phyloP scores from a whole-genome alignment of 37 sponge, comb jelly and placozoan species.

The Cladorhizidae sp. region DNA sequence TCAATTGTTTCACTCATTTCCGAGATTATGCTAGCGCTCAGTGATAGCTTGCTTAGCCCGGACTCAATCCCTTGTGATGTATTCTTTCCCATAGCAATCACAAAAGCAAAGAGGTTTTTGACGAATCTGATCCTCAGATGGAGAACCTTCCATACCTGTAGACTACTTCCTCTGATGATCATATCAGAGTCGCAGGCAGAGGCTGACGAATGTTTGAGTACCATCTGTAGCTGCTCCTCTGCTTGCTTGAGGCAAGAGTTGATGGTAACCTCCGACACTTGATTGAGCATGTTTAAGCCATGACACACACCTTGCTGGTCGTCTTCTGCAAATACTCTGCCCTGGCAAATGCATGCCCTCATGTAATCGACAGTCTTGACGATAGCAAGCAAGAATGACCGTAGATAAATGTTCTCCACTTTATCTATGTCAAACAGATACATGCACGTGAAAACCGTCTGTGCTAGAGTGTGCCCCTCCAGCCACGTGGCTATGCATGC shows the following conservation, averaged over 20 bases:
- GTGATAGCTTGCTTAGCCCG: conserved; percentile 24
- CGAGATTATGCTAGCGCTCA: conserved; percentile 30
- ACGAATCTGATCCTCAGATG: conserved; percentile 43
- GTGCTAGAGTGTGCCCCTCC: conserved; percentile 91
- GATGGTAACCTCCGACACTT: conserved; percentile 23
- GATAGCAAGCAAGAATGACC: conserved; percentile 39
- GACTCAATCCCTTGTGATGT: conserved; percentile 28
- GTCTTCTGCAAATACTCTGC: conserved; percentile 77
- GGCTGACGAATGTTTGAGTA: conserved; percentile 17
- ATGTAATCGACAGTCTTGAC: conserved; percentile 65
- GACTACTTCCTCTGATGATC: neutral
- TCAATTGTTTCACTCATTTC: conserved; percentile 38
- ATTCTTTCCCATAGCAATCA: conserved; percentile 32
- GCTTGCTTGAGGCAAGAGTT: conserved; percentile 52
- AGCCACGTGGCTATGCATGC: conserved; percentile 94
- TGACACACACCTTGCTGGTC: conserved; percentile 75
- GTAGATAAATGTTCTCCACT: conserved; percentile 58
- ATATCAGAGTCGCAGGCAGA: neutral
- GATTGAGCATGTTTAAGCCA: conserved; percentile 51
- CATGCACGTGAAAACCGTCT: conserved; percentile 95
- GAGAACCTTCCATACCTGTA: conserved; percentile 35
- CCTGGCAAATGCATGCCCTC: conserved; percentile 48
- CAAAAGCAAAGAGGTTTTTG: conserved; percentile 35
- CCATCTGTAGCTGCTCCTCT: conserved; percentile 31
- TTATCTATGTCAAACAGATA: conserved; percentile 63